Base-by-base conservation (phyloP, 2,888 invertebrate species). In the Laspeyria flexula region DNA sequence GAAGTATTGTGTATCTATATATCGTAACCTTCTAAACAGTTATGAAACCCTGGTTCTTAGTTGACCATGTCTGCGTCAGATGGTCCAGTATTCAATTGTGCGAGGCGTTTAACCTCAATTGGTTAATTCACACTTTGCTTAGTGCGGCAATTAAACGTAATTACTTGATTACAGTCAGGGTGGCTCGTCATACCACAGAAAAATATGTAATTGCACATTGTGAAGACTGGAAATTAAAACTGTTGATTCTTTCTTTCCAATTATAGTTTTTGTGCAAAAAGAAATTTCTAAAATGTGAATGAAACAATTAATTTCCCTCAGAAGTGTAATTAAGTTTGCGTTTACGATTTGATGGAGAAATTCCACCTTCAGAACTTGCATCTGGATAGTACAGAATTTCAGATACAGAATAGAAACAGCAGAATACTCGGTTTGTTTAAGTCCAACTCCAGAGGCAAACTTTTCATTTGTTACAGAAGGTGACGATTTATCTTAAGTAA, bases 121-220 rank as follows among this genome's bases (percentile, higher is more conserved):
- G 75, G 69, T 71, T 76, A 77, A 77, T 76, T 76, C 73, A 77
- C 76, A 75, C 76, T 74, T 67, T 60, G 68, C 63, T 69, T 69
- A 64, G 64, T 38, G 60, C 60, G 49, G 59, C 77, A 76, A 77
- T 77, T 76, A 75, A 67, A 64, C 55, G 64, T 73, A 68, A 77
- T 77, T 71, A 76, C 69, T 68, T 71, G 65, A 76, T 75, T 71
- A 67, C 45, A 60, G 57, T 37, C 49, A 46, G 65, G 65, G 65
- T 64, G 66, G 45, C 51, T 56, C 55, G 29, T 38, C 44, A 44
- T 50, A 51, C 41, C 27, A 42, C 43, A 38, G n/a, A 37, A 38
- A 37, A n/a, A 31, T 6, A 25, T 16, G 37, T 16, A 37, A 37
- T 37, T 37, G 37, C 12, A 10, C 21, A 37, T 37, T 37, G 31